Percentiles rank a stretch among this genome's conserved stretches.
Conservation (phyloP, 2,888 invertebrate genomes). For the Ptilodon capucinus region DNA sequence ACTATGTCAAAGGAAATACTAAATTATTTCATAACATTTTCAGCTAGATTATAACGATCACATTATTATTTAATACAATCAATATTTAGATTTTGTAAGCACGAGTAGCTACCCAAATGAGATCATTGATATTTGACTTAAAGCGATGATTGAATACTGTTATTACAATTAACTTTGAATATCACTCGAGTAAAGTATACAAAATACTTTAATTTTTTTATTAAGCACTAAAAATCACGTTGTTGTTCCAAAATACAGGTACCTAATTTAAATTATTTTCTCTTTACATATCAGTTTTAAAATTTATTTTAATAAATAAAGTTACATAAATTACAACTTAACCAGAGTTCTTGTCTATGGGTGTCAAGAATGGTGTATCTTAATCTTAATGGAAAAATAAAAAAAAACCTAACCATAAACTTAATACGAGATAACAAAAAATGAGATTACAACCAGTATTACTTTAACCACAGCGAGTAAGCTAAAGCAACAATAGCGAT, state of each 20-base stretch:
- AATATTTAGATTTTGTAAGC: constrained; percentile 25
- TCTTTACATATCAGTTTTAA: background rate
- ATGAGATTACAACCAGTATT: constrained; percentile 37
- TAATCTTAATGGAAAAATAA: constrained; percentile 17
- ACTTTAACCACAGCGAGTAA: constrained; percentile 65
- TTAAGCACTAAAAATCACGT: constrained; percentile 33
- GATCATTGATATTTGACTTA: constrained; percentile 42
- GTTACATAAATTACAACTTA: constrained; percentile 22
- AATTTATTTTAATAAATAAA: constrained; percentile 1
- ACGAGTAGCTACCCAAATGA: constrained; percentile 44
- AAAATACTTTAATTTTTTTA: constrained; percentile 44
- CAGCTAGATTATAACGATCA: constrained; percentile 35
- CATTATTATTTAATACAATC: constrained; percentile 46
- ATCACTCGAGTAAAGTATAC: constrained; percentile 46
- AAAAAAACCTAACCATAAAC: constrained; percentile 30
- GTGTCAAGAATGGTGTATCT: constrained; percentile 8
- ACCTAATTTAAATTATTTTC: constrained; percentile 8
- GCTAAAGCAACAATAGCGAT: constrained; percentile 72
- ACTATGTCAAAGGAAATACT: constrained; percentile 51
- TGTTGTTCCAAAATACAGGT: constrained; percentile 28
- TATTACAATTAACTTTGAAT: constrained; percentile 37
- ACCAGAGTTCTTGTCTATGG: constrained; percentile 10
- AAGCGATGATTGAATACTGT: constrained; percentile 21
- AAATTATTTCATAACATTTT: constrained; percentile 39
- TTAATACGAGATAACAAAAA: constrained; percentile 31